Percentiles rank a stretch among this genome's conserved stretches.
phyloP scores from a whole-genome alignment of 2,888 invertebrate species.

The Acrobeloides nanus region DNA sequence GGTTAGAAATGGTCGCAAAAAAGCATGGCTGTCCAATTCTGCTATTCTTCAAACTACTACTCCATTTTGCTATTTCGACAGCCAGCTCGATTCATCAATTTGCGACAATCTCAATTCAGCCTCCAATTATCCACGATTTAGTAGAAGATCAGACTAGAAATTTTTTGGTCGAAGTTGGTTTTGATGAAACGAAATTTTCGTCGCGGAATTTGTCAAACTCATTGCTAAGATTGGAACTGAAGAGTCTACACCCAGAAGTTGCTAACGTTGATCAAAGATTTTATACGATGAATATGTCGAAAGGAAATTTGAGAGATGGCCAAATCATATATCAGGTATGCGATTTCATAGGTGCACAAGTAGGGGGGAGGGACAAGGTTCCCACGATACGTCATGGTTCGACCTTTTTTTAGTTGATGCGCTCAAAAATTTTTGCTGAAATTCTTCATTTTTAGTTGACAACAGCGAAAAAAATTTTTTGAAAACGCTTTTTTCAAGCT shows the following conservation, averaged over 20 bases:
- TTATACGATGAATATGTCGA: neutral
- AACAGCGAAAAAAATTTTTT: too few relatives aligned
- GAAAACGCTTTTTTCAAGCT: too few relatives aligned
- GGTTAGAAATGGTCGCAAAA: too few relatives aligned
- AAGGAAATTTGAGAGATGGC: neutral
- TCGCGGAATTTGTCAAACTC: neutral
- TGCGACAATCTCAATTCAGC: conserved; percentile 15
- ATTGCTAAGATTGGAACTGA: neutral
- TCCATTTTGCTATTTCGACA: conserved; percentile 18
- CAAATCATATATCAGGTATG: neutral
- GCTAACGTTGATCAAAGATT: neutral
- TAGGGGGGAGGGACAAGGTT: too few relatives aligned
- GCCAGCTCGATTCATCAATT: conserved; percentile 7
- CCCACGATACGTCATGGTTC: too few relatives aligned
- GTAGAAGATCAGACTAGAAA: conserved; percentile 17
- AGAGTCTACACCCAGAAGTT: conserved; percentile 4
- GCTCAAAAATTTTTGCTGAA: neutral
- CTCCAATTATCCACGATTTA: conserved; percentile 18
- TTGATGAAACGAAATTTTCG: conserved; percentile 1
- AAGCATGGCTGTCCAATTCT: conserved; percentile 36
- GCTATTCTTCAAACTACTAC: conserved; percentile 23
- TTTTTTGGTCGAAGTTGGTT: conserved; percentile 12
- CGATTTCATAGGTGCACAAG: too few relatives aligned
- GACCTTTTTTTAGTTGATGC: conserved; percentile 2
- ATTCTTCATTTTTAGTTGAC: neutral